These are phyloP conservation scores for Podilymbus podiceps DNA, from an alignment of 2,113 vertebrate species.

Conservation along the genomic window DNA sequence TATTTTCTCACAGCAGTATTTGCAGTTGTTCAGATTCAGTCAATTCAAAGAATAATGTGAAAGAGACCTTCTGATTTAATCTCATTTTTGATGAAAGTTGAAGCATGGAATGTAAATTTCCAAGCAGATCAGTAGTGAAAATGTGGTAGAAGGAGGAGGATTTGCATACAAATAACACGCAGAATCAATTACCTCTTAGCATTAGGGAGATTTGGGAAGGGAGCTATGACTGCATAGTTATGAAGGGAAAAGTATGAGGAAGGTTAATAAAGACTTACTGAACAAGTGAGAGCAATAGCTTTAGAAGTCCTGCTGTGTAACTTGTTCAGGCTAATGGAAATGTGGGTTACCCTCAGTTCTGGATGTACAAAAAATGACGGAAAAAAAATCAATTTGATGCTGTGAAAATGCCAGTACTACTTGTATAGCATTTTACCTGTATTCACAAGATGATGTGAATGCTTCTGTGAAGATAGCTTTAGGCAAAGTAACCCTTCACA, in stretches of 20 bases:
- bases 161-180: slow-evolving; percentile 48
- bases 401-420: background rate
- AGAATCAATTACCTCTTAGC: slow-evolving; percentile 32
- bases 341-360: background rate
- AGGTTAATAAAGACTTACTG: slow-evolving; percentile 32
- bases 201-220: slow-evolving; percentile 26
- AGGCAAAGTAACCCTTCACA: background rate
- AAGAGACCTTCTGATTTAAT: slow-evolving; percentile 43
- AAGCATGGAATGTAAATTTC: slow-evolving; percentile 22
- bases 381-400: background rate
- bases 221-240: slow-evolving; percentile 4
- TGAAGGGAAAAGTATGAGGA: background rate
- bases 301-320: slow-evolving; percentile 1
- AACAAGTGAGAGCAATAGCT: slow-evolving; percentile 15
- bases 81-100: slow-evolving; percentile 23
- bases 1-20: background rate
- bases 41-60: slow-evolving; percentile 9
- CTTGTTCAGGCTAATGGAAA: slow-evolving; percentile 26
- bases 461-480: background rate
- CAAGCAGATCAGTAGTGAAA: background rate
- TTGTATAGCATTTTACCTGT: background rate
- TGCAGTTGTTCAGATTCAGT: slow-evolving; percentile 8
- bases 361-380: background rate
- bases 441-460: background rate
- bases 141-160: background rate